Evolutionary conservation across 2,888 invertebrate genomes (phyloP), one percentile per base, ranked within the genome.

Genomic region (Epicampocera succincta): DNA sequence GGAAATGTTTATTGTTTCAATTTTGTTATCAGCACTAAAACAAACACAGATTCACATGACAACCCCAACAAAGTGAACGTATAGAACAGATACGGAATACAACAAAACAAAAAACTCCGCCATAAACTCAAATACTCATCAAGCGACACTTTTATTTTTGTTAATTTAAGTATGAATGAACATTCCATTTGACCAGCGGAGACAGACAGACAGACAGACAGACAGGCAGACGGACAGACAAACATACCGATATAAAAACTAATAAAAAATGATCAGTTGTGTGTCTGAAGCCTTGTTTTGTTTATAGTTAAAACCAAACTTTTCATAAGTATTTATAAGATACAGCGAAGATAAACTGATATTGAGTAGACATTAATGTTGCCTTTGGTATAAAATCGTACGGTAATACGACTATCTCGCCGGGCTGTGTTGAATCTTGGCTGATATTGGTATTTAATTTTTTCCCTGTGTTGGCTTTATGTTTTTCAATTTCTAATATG

Each of bases 1-100:
- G 88, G 88, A 89, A 89, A 88, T 89, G 89, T 89, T 89, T 89
- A 89, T 89, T 89, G 90, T 89, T 89, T 89, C 90, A 90, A 89
- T 89, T 87, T 90, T 89, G 89, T 89, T 89, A 89, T 89, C 89
- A 89, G 86, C 83, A 88, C 87, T 88, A 89, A 78, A 89, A 89
- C 88, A 87, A 84, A 85, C 81, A 74, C 73, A 80, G 78, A 76
- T 80, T 54, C 80, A 80, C 76, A 81, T 69, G 69, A 77, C 68
- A 72, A 19, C 54, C 60, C 50, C 52, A 66, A 46, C 71, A 73
- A 56, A 65, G 61, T 65, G 21, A 68, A 68, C 56, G 29, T 25
- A 54, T n/a, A 13, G 54, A 33, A 54, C 13, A 8, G 54, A 54
- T 21, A 25, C 33, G 13, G 44, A 11, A 48, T 15, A 13, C 17